Conservation (phyloP, 2,113 vertebrate genomes). For the Erpornis zantholeuca region DNA sequence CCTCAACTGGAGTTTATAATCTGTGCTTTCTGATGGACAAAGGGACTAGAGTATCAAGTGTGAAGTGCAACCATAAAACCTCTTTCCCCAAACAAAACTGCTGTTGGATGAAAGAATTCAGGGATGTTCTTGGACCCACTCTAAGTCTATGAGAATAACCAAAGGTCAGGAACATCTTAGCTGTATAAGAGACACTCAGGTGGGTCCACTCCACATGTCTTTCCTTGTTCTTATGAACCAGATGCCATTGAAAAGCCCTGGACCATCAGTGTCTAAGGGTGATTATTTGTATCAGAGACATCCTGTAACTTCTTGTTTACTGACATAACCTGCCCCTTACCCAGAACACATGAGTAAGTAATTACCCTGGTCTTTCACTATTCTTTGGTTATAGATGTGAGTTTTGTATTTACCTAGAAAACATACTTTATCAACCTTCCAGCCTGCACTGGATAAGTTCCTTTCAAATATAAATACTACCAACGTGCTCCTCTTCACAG, state of each 20-base stretch:
- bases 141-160: background rate
- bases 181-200: background rate
- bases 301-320: background rate
- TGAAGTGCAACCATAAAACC: background rate
- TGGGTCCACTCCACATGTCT: background rate
- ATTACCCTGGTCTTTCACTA: background rate
- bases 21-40: background rate
- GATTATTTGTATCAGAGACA: background rate
- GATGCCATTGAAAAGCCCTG: background rate
- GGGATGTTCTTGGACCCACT: background rate
- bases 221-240: background rate
- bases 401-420: background rate
- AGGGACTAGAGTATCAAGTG: background rate
- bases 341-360: background rate
- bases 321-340: background rate
- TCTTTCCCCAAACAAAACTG: background rate
- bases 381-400: background rate
- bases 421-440: background rate
- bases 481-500: background rate
- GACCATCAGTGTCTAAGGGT: background rate
- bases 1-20: background rate
- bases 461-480: background rate
- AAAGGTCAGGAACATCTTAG: background rate
- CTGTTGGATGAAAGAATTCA: background rate
- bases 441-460: background rate